Conservation (phyloP, 2,888 invertebrate genomes). For the Ecliptopera silaceata region DNA sequence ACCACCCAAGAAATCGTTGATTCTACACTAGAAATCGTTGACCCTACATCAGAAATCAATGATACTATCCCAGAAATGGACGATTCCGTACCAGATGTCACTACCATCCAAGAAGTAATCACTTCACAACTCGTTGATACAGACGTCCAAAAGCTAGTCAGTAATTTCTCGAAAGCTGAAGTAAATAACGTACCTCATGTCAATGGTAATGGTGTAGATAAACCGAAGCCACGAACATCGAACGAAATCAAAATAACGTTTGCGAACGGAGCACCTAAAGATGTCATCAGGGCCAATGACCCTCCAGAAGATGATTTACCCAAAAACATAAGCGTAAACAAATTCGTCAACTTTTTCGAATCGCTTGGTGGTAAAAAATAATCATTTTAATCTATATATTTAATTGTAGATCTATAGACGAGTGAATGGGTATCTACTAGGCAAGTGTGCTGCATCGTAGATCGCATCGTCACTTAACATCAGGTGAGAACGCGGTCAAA, state of each 20-base stretch:
- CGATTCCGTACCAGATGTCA: conserved; percentile 20
- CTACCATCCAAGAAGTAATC: neutral
- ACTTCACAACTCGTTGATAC: neutral
- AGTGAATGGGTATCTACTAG: no score
- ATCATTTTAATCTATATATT: no score
- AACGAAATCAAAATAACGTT: conserved; percentile 75
- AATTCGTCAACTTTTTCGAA: conserved; percentile 78
- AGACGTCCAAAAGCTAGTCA: conserved; percentile 8
- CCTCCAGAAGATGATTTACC: conserved; percentile 77
- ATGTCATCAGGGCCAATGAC: conserved; percentile 74
- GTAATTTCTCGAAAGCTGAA: conserved; percentile 12
- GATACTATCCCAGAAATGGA: conserved; percentile 17
- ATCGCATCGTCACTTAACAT: no score
- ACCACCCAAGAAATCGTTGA: neutral
- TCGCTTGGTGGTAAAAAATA: conserved; percentile 76
- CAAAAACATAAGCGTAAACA: conserved; percentile 77
- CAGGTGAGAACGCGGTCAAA: no score
- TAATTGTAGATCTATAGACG: no score
- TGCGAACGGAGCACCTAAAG: conserved; percentile 63
- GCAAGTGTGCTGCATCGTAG: no score
- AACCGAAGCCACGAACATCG: conserved; percentile 56
- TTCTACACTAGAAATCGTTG: conserved; percentile 8
- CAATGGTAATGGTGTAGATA: conserved; percentile 50
- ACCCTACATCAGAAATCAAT: conserved; percentile 12
- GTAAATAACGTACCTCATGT: conserved; percentile 31